These are phyloP conservation scores for Alouatta palliata DNA, from an alignment of 2,113 vertebrate species.

Conservation along the genomic window DNA sequence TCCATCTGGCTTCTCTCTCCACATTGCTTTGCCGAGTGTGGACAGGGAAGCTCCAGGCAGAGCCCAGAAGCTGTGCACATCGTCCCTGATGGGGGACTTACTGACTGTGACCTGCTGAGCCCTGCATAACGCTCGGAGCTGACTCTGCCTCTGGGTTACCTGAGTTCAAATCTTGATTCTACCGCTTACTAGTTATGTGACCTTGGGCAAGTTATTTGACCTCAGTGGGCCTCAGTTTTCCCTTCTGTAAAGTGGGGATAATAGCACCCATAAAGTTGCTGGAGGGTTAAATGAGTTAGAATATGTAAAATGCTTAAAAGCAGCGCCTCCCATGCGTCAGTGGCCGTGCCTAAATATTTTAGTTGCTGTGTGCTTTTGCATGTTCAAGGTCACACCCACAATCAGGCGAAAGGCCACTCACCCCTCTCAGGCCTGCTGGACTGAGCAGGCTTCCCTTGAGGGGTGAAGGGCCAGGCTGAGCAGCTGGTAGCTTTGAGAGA, in stretches of 20 bases:
- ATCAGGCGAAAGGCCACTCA: neutral
- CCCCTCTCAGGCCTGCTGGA: neutral
- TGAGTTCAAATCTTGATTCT: neutral
- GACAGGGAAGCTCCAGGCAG: accelerated
- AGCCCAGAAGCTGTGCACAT: neutral
- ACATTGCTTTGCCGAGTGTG: accelerated
- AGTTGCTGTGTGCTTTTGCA: neutral
- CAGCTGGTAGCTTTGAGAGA: neutral
- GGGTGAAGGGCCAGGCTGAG: neutral
- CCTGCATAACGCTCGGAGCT: neutral
- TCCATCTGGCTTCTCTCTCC: neutral
- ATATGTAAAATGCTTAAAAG: neutral
- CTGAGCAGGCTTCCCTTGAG: too few species aligned
- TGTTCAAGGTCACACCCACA: too few species aligned
- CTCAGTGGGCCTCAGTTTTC: neutral
- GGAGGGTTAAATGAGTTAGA: neutral
- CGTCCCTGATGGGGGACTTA: accelerated
- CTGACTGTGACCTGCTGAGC: too few species aligned
- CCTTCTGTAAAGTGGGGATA: neutral
- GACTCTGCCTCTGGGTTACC: neutral
- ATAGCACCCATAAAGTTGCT: too few species aligned
- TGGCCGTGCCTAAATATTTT: accelerated
- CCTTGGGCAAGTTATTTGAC: neutral
- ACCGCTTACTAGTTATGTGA: neutral
- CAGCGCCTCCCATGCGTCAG: neutral